phyloP scores from a whole-genome alignment of 2,888 invertebrate genomes.

The Drosophila nr. fundita region DNA sequence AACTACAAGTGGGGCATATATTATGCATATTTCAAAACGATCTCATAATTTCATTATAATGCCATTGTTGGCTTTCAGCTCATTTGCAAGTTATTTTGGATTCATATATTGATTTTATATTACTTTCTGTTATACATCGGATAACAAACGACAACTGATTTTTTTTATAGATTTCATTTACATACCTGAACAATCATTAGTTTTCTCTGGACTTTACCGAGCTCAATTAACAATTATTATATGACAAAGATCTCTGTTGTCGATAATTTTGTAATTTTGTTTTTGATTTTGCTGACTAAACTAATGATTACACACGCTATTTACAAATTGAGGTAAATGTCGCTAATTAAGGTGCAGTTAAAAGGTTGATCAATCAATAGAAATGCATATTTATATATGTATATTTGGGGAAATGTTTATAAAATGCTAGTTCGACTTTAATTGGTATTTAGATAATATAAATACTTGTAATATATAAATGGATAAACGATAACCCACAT shows the following conservation, averaged over 20 bases:
- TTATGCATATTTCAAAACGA: constrained; percentile 24
- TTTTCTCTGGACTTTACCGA: not conserved
- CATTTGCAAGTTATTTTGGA: constrained; percentile 28
- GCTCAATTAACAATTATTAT: not conserved
- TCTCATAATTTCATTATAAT: constrained; percentile 17
- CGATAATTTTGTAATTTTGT: not conserved
- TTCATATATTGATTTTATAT: constrained; percentile 2
- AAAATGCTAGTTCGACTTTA: not conserved
- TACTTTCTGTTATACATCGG: not conserved
- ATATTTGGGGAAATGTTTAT: not conserved
- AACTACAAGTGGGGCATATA: constrained; percentile 11
- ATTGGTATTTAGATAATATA: not conserved
- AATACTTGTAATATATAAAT: not conserved
- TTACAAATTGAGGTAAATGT: constrained; percentile 5
- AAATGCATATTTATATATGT: not conserved
- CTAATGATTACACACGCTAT: constrained; percentile 2
- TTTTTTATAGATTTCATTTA: not conserved
- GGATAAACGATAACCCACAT: not conserved
- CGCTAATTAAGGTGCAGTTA: constrained; percentile 12
- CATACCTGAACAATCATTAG: not conserved
- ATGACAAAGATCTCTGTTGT: not conserved
- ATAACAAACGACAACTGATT: not conserved
- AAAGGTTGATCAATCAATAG: not conserved
- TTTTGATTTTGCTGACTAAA: not conserved
- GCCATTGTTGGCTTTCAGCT: constrained; percentile 13